Percentiles rank a stretch among this genome's conserved stretches.
Conservation (phyloP, 1,140 invertebrate genomes). For the Caenorhabditis latens region DNA sequence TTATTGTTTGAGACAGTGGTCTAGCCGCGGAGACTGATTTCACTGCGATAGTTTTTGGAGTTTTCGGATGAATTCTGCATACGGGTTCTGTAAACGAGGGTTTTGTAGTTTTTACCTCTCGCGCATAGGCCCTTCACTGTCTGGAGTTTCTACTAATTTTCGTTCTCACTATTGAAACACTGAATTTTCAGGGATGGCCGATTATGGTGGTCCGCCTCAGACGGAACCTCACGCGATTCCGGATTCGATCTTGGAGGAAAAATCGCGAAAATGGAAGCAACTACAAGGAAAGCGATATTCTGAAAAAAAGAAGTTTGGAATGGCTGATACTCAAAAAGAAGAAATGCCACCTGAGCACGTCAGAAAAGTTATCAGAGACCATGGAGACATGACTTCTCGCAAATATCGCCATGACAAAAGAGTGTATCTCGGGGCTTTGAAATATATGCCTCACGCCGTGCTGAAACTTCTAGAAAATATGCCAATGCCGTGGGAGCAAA, state of each 20-base stretch:
- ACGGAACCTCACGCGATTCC: slow-evolving; percentile 41
- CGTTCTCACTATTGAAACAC: not conserved
- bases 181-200: slow-evolving; percentile 36
- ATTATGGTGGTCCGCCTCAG: slow-evolving; percentile 18
- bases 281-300: slow-evolving; percentile 96
- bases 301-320: slow-evolving; percentile 97
- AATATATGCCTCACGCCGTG: slow-evolving; percentile 99
- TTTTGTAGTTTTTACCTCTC: too few relatives aligned
- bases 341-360: slow-evolving; percentile 99
- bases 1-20: too few relatives aligned
- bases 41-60: too few relatives aligned
- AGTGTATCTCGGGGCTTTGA: slow-evolving; percentile 95
- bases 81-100: too few relatives aligned
- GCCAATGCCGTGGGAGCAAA: slow-evolving; percentile 99
- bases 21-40: too few relatives aligned
- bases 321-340: slow-evolving; percentile 98
- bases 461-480: slow-evolving; percentile 99
- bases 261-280: slow-evolving; percentile 97
- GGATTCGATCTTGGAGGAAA: slow-evolving; percentile 74
- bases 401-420: slow-evolving; percentile 99
- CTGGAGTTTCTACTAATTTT: too few relatives aligned
- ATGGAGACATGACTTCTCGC: slow-evolving; percentile 98
- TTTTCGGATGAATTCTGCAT: too few relatives aligned
- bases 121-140: too few relatives aligned
- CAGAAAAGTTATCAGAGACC: slow-evolving; percentile 97